phyloP scores from a whole-genome alignment of 1,140 invertebrate genomes.

The Papilio machaon region DNA sequence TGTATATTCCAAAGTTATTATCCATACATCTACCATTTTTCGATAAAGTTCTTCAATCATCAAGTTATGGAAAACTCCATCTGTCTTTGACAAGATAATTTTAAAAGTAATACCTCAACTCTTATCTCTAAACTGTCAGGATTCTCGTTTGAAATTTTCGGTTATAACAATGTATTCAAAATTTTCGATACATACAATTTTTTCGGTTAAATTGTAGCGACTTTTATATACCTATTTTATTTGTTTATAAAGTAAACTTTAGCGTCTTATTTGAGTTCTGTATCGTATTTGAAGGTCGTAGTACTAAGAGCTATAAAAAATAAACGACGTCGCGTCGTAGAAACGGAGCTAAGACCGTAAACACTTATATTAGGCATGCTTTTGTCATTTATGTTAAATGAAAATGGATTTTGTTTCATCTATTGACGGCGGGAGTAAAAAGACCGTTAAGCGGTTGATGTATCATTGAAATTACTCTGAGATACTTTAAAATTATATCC shows the following conservation, averaged over 20 bases:
- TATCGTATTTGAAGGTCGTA: not conserved
- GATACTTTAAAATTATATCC: not conserved
- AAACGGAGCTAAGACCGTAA: conserved; percentile 19
- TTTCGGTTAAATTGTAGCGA: not conserved
- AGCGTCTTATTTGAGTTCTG: not conserved
- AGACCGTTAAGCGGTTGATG: conserved; percentile 23
- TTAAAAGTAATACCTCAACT: not conserved
- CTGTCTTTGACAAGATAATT: conserved; percentile 7
- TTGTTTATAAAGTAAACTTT: conserved; percentile 3
- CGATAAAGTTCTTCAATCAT: not conserved
- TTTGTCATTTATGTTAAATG: conserved; percentile 12
- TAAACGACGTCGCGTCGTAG: conserved; percentile 23
- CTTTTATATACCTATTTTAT: not conserved
- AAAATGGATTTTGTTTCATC: conserved; percentile 33
- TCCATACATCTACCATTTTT: not conserved
- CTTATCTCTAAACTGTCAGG: not conserved
- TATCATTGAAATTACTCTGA: not conserved
- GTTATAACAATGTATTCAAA: not conserved
- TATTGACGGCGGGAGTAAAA: conserved; percentile 27
- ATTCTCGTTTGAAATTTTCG: not conserved
- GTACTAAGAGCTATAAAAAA: conserved; percentile 23
- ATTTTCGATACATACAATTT: not conserved
- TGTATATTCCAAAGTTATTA: not conserved
- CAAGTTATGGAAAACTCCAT: not conserved
- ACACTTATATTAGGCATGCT: conserved; percentile 22